Conservation (phyloP, 2,797 vertebrate genomes). For the Chanos chanos region DNA sequence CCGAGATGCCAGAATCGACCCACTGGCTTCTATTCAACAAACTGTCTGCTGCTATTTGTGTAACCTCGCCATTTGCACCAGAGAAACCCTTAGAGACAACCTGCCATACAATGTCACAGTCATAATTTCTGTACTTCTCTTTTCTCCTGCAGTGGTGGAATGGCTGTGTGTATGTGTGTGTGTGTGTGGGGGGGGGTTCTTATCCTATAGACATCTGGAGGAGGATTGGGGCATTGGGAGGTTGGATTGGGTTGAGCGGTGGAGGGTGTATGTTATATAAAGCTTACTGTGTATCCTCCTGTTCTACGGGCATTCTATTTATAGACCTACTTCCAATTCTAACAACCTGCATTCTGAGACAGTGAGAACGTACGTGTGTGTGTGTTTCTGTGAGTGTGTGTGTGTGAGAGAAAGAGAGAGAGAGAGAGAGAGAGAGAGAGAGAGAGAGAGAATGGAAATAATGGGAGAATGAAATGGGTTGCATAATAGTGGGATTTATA, state of each 20-base stretch:
- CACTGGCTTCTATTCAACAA: slow-evolving; percentile 24
- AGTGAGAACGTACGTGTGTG: slow-evolving; percentile 27
- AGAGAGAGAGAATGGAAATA: neutral
- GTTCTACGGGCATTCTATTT: slow-evolving; percentile 46
- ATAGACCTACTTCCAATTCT: slow-evolving; percentile 50
- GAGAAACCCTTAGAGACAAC: slow-evolving; percentile 31
- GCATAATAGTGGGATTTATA: no score
- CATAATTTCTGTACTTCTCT: slow-evolving; percentile 27
- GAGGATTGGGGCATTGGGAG: slow-evolving; percentile 14
- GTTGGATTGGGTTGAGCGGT: slow-evolving; percentile 8
- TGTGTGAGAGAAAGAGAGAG: slow-evolving; percentile 20
- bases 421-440: neutral
- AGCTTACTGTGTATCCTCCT: slow-evolving; percentile 43
- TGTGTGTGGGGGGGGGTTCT: slow-evolving; percentile 15
- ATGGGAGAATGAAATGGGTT: slow-evolving; percentile 11
- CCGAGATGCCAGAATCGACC: slow-evolving; percentile 18
- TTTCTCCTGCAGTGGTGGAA: neutral
- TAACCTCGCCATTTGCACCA: slow-evolving; percentile 20
- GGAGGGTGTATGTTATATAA: slow-evolving; percentile 41
- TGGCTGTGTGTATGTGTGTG: slow-evolving; percentile 12
- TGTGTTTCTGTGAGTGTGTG: slow-evolving; percentile 12
- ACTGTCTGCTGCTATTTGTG: slow-evolving; percentile 30
- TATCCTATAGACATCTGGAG: neutral
- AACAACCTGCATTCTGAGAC: slow-evolving; percentile 44
- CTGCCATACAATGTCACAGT: slow-evolving; percentile 36